Base-by-base conservation (phyloP, 2,797 vertebrate genomes). In the Tokudaia muenninki region DNA sequence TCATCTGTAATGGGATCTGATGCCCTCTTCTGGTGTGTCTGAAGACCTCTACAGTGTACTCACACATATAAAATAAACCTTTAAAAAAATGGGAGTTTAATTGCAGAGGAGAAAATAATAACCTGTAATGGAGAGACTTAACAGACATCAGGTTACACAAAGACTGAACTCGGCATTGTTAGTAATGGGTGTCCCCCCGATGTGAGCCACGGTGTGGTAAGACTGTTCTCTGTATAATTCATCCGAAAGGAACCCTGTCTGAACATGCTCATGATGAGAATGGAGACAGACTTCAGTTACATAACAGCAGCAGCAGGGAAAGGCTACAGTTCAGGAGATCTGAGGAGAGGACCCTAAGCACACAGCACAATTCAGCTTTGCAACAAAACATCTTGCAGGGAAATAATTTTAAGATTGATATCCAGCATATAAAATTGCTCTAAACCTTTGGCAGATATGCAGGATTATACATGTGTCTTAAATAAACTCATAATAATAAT, bases 371-470 rank as follows among this genome's bases (percentile, higher is more conserved):
- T 77, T 63, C 57, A 52, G 26, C 21, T 91, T 82, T 94, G 74
- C n/a, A 34, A n/a, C 55, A 37, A 92, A 92, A 31, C 11, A n/a
- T 22, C 74, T 83, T 78, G 0, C 12, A 80, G 92, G 70, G 77
- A 83, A 86, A 88, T 90, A 93, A 82, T 55, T 78, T 90, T 59
- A 80, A 93, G 87, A 86, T 75, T 89, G 87, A 72, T 87, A 8
- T 83, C 50, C 50, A 31, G 44, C 29, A 47, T 87, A 7, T 77
- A 55, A 44, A 92, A 91, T 87, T 67, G 41, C 74, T 93, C 70
- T 92, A 52, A 70, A 94, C 79, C 34, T 84, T 87, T 78, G 86
- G 67, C 57, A 86, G 74, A 80, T 21, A n/a, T 11, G 12, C 24
- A 57, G 90, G 7, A 80, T 83, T 82, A 57, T 80, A 29, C 63